A percentile compares a stretch with the other conserved stretches of the same genome.
phyloP scores from a whole-genome alignment of 2,888 invertebrate genomes.

The Oligia fasciuncula region DNA sequence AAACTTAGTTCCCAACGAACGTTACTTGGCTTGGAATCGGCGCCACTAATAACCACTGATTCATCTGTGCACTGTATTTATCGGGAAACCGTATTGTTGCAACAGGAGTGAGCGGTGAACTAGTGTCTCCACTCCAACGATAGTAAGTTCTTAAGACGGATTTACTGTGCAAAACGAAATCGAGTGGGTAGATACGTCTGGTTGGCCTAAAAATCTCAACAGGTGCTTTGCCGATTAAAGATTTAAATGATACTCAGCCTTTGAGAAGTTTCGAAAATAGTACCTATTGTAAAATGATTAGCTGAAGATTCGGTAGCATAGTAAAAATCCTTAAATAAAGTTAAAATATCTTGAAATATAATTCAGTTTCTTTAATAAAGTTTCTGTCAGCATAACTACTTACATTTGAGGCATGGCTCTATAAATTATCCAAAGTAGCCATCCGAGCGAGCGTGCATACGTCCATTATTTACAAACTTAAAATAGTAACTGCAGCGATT shows the following conservation, averaged over 20 bases:
- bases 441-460: constrained; percentile 41
- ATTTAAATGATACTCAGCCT: neutral
- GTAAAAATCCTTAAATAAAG: constrained; percentile 15
- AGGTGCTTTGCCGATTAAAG: constrained; percentile 34
- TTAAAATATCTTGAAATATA: constrained; percentile 14
- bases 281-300: neutral
- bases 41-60: constrained; percentile 60
- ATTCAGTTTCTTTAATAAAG: constrained; percentile 30
- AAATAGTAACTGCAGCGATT: constrained; percentile 64
- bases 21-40: constrained; percentile 59
- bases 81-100: constrained; percentile 59
- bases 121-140: constrained; percentile 29
- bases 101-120: constrained; percentile 37
- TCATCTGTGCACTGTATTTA: constrained; percentile 59
- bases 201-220: constrained; percentile 41
- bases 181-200: constrained; percentile 3
- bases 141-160: constrained; percentile 29
- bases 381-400: constrained; percentile 44
- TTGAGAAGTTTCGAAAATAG: neutral
- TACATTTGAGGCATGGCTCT: constrained; percentile 44
- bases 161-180: constrained; percentile 37
- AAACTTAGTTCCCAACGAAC: constrained; percentile 70
- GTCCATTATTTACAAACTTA: constrained; percentile 58
- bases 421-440: constrained; percentile 52
- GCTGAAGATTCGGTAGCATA: neutral